Percentiles rank a stretch among this genome's conserved stretches.
phyloP scores from a whole-genome alignment of 2,113 vertebrate species.

The Electrona antarctica region DNA sequence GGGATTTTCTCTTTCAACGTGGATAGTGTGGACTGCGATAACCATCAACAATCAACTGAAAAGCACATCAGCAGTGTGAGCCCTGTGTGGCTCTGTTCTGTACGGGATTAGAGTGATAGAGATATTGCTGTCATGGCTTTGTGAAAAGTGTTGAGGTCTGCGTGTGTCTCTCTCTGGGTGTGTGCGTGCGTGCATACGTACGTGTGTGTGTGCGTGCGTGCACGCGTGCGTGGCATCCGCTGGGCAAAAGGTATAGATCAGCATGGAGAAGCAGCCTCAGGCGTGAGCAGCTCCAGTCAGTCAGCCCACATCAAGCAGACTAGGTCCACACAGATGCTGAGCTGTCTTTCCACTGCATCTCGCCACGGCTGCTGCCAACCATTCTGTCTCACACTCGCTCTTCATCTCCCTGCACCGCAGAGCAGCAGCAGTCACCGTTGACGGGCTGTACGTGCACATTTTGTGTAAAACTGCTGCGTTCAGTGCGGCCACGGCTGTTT shows the following conservation, averaged over 20 bases:
- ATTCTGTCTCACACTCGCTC: too few species aligned
- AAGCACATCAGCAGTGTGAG: too few species aligned
- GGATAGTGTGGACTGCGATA: too few species aligned
- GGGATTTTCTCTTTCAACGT: too few species aligned
- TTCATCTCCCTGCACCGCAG: background rate
- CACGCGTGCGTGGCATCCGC: constrained; percentile 31
- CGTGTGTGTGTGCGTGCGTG: background rate
- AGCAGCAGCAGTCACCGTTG: too few species aligned
- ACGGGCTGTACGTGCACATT: too few species aligned
- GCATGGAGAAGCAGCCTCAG: constrained; percentile 15
- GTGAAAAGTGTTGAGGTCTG: constrained; percentile 1
- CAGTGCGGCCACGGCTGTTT: too few species aligned
- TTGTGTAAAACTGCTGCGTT: too few species aligned
- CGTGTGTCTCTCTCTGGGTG: background rate
- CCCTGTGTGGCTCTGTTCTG: too few species aligned
- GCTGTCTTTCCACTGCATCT: constrained; percentile 34
- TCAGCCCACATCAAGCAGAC: constrained; percentile 21
- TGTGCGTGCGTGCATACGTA: constrained; percentile 4
- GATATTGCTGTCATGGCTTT: background rate
- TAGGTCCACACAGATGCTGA: constrained; percentile 36
- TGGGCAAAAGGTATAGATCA: constrained; percentile 22
- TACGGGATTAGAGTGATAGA: too few species aligned
- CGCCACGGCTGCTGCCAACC: too few species aligned
- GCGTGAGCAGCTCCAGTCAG: constrained; percentile 19
- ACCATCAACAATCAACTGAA: too few species aligned